Base-by-base conservation (phyloP, 2,113 vertebrate genomes). In the Muscicapa adusta region DNA sequence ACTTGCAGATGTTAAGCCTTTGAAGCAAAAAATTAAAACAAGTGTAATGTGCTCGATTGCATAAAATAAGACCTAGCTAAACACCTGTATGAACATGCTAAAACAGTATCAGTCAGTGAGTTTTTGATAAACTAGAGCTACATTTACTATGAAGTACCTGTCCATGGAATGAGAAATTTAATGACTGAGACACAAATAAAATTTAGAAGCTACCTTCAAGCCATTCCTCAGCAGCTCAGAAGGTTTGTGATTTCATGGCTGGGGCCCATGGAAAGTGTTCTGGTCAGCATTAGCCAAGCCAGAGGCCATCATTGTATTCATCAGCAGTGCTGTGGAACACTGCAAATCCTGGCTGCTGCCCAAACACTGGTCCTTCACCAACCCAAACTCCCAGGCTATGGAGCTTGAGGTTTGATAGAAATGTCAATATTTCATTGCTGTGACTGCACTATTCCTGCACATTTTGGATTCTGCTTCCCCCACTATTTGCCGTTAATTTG, bases 1-100 rank as follows among this genome's bases (percentile, higher is more conserved):
- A 71, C 75, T 92, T 95, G 85, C 97, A 98, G 85, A 93, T 97
- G 92, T 95, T 91, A 89, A 81, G 88, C 90, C 93, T 94, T 84
- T 90, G 94, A 97, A 95, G 90, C 94, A 98, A 97, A 97, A 97
- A 96, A 96, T 83, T 90, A 74, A 94, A 95, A 94, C 91, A 95
- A 96, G 73, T 89, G 84, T 96, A 84, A 91, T 53, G 36, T 85
- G 48, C 94, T 97, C 77, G 71, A 94, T 61, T 92, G 91, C 61
- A 31, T 94, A 95, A 96, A 97, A 91, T 84, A 92, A 96, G 79
- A 97, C 54, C n/a, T 17, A 89, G 93, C 65, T 80, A 94, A 96
- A 96, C 88, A 84, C 76, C 68, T 89, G 42, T 91, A 86, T 48
- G 81, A 95, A 90, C 82, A 83, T 76, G 87, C 81, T 91, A 70